phyloP scores from a whole-genome alignment of 2,797 vertebrate genomes.

The Crypturellus tataupa region DNA sequence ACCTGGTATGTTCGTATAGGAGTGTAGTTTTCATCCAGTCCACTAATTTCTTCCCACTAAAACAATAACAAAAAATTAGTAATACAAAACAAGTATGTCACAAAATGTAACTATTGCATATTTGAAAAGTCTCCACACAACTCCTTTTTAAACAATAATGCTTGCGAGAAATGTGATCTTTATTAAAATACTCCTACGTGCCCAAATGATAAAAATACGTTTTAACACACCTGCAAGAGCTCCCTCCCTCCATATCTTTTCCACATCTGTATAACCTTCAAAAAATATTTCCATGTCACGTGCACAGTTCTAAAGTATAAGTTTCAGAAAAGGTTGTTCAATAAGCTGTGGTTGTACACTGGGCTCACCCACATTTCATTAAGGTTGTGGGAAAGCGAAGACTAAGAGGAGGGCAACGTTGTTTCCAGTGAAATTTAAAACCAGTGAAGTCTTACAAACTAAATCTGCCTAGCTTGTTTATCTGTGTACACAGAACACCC shows the following conservation, averaged over 20 bases:
- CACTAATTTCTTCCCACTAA: constrained; percentile 99
- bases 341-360: neutral
- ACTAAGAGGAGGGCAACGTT: neutral
- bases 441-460: neutral
- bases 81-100: constrained; percentile 7
- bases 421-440: neutral
- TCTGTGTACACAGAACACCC: neutral
- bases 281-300: neutral
- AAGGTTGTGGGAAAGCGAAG: neutral
- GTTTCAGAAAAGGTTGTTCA: neutral
- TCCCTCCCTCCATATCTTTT: neutral
- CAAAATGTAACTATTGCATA: neutral
- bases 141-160: neutral
- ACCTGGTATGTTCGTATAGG: constrained; percentile 99
- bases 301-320: neutral
- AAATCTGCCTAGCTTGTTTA: neutral
- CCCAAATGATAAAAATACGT: neutral
- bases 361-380: neutral
- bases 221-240: neutral
- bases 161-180: neutral
- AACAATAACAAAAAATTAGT: constrained; percentile 76
- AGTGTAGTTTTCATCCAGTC: constrained; percentile 98
- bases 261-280: neutral
- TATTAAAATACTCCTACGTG: neutral
- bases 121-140: neutral